Evolutionary conservation across 1,140 invertebrate genomes (phyloP), one percentile per base, ranked within the genome.

Genomic region (Saccostrea echinata): DNA sequence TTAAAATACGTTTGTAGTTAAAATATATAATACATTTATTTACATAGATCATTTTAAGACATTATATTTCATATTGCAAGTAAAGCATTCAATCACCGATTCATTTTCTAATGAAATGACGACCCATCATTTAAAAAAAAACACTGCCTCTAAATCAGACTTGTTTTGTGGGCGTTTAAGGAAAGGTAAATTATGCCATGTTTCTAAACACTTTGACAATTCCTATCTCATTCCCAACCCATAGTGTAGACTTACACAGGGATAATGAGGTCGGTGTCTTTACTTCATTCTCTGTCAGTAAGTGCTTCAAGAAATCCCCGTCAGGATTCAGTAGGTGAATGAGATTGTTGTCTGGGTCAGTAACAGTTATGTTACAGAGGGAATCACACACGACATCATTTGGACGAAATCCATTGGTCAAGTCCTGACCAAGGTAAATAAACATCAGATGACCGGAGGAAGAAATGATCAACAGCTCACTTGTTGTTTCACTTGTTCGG

Each of bases 371-470:
- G 18, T 43, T 33, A 27, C 76, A 81, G 27, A 24, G 11, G n/a
- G 76, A n/a, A 35, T 81, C 76, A 30, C 76, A 81, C 76, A 35
- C 76, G 18, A 81, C 76, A 81, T 81, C 76, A 81, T 18, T 24
- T 81, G 30, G 76, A 27, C 9, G 6, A 81, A n/a, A 35, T 81
- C 27, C 27, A 18, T 35, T 0, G 21, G 9, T 43, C 18, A 30
- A 27, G 9, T 43, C 30, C 76, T 35, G 27, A 24, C 76, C 76
- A 13, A 13, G 12, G 18, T 81, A 81, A 18, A 30, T 30, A 81
- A 30, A 81, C 35, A 18, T 81, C 76, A 30, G 18, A n/a, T 13
- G 18, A 24, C 76, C 76, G 27, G 27, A 81, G 12, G 18, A 16
- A 30, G 30, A 35, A 27, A 81, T 21, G 18, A 81, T 27, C 18